Evolutionary conservation across 2,888 invertebrate genomes (phyloP), one percentile per base, ranked within the genome.

Genomic region (Cryptocephalus moraei): DNA sequence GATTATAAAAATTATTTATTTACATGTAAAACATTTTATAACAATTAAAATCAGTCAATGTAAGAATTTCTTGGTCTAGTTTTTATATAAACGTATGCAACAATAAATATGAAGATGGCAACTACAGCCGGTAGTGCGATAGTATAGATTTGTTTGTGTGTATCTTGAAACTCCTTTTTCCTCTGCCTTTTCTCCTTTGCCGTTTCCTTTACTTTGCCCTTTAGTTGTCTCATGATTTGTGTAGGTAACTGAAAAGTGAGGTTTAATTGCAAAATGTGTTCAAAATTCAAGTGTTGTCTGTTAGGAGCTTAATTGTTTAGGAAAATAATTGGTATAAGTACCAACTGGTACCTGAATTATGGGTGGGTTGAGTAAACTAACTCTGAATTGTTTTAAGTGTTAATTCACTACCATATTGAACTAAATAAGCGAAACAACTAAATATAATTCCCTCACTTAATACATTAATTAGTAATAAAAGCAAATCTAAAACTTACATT

Each of bases 171-270:
- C 56, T 91, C 91, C 69, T 86, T 82, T 71, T 86, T 88, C 33
- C 91, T 80, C 62, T 90, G 87, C 60, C 84, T 83, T 65, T 86
- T 88, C 69, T 91, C 90, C 65, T 82, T 84, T 9, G 84, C 83
- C 0, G 84, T 85, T 73, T 91, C 89, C 72, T 90, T 91, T 41
- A 81, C 80, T 65, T 81, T 82, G 13, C 57, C 55, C 64, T 87
- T 89, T 38, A 86, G 71, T 65, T 87, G 86, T 56, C 86, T 79
- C 89, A 90, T 90, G 55, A 59, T 75, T 49, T 47, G 48, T 52
- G 40, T 45, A 47, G 48, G 38, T 41, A 41, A 50, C 36, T 36
- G 36, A 4, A 36, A 36, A 36, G 2, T 22, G 22, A 22, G 22
- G 22, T 4, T 22, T 22, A 22, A 6, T 22, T 22, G 2, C 22